Base-by-base conservation (phyloP, 2,113 vertebrate genomes). In the Bubo bubo region DNA sequence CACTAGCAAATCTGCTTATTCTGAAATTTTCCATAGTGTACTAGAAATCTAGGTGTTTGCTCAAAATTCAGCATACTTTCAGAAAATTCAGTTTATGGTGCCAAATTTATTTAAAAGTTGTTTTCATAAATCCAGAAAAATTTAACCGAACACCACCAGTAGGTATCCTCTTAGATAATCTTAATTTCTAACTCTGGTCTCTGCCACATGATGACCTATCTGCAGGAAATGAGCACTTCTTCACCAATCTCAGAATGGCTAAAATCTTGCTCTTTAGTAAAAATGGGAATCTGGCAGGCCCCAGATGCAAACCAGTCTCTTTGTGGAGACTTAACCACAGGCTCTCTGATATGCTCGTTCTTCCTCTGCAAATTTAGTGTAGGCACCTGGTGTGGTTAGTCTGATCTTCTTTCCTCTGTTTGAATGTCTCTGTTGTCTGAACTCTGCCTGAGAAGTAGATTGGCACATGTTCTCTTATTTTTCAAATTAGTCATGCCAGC, bases 401-500 rank as follows among this genome's bases (percentile, higher is more conserved):
- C 39, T n/a, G 34, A 28, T 68, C 32, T 37, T 88, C 39, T 71
- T 92, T 34, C 35, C 26, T 63, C 39, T 63, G 41, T 73, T 63
- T 74, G 47, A 68, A 77, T 71, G 59, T 84, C 59, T 76, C 24
- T 39, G 70, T 86, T 75, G 28, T 89, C 49, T 95, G 83, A 94
- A 76, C 62, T 85, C 73, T 84, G 64, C 52, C 55, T 93, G 47
- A 87, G 67, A 86, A 89, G 76, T 68, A 49, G 70, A 58, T 70
- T 93, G 88, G 71, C 90, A 72, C n/a, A 45, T 35, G 52, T 63
- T 81, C 20, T 81, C 70, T 91, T 89, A 72, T 72, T 95, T 96
- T 94, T 95, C 70, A 79, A 87, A 95, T 94, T 88, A 93, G 88
- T 94, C 76, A 66, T 89, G 89, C 73, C 86, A 97, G 80, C 88